Conservation (phyloP, 1,140 invertebrate genomes). For the Zaprionus gabonicus region DNA sequence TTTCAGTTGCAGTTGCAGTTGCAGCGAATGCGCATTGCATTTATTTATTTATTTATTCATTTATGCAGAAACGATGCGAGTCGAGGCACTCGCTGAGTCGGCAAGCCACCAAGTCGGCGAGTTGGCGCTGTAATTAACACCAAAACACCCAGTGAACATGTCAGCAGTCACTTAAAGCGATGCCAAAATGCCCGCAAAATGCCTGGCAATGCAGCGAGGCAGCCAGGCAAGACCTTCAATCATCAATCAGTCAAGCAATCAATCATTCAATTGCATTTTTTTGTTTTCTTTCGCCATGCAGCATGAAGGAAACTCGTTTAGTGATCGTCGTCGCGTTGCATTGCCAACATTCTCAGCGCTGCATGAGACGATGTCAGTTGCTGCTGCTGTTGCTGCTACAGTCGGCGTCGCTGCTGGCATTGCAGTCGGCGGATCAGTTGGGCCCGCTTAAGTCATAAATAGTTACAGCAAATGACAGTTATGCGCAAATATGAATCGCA, state of each 20-base stretch:
- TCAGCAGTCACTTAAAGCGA: constrained; percentile 73
- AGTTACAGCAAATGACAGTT: constrained; percentile 64
- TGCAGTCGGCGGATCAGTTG: background rate
- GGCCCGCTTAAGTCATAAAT: constrained; percentile 66
- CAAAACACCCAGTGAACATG: constrained; percentile 65
- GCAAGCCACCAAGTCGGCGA: constrained; percentile 1
- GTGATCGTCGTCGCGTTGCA: constrained; percentile 1
- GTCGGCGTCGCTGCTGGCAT: background rate
- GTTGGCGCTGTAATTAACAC: constrained; percentile 70
- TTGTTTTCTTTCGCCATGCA: constrained; percentile 25
- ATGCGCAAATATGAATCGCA: constrained; percentile 58
- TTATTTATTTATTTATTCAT: constrained; percentile 48
- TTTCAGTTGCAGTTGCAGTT: constrained; percentile 12
- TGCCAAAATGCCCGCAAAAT: constrained; percentile 29
- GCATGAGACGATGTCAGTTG: constrained; percentile 5
- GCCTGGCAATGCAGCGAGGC: constrained; percentile 15
- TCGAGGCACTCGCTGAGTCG: constrained; percentile 26
- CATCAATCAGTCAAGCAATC: constrained; percentile 73
- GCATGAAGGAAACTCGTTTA: constrained; percentile 36
- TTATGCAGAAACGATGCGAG: constrained; percentile 43
- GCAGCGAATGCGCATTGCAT: constrained; percentile 5
- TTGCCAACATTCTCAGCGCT: background rate
- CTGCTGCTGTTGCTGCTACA: background rate
- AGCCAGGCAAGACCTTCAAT: constrained; percentile 55
- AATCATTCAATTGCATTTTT: constrained; percentile 66